Evolutionary conservation across 2,888 invertebrate genomes (phyloP), one percentile per base, ranked within the genome.

Genomic region (Ichneumoninae sp.): DNA sequence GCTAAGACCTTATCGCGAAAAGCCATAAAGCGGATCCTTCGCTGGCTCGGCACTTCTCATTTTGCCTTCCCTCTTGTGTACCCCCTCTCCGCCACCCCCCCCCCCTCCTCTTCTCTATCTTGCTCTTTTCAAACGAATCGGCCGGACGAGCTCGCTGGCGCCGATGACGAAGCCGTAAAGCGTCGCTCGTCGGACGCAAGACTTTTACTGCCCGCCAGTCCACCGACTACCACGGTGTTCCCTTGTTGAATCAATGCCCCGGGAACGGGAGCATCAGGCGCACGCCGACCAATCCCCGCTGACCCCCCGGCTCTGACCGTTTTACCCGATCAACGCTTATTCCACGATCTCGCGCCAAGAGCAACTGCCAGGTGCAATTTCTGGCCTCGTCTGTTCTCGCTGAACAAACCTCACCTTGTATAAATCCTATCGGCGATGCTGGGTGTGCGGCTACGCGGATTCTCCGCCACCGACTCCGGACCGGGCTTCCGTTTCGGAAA

Each of bases 91-190:
- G 40, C 13, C 13, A 40, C 60, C 30, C 68, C 22, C 13, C 5
- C 26, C 16, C 36, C 16, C 52, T 47, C 44, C 13, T 66, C 44
- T 66, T 60, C 52, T 68, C 82, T 70, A 52, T 71, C 36, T 36
- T 33, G 47, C 13, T 75, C 44, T 52, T 75, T 83, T 70, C 70
- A 33, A 81, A 81, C 40, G 68, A 84, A 81, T 84, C 81, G 73
- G 80, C 70, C 68, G 76, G 76, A 81, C 73, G 81, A 77, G 71
- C 57, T 80, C 79, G 68, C 81, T 74, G 81, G 77, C 77, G 77
- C 81, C 83, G 77, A 84, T 81, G 83, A 84, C 81, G 76, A 80
- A 74, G 81, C 76, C 77, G 68, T 77, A 81, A 81, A 84, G 74
- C 63, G 63, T 75, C 76, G 68, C 50, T 50, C 77, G 47, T 76